phyloP scores from a whole-genome alignment of 1,140 invertebrate genomes.

The Aphis craccivora region DNA sequence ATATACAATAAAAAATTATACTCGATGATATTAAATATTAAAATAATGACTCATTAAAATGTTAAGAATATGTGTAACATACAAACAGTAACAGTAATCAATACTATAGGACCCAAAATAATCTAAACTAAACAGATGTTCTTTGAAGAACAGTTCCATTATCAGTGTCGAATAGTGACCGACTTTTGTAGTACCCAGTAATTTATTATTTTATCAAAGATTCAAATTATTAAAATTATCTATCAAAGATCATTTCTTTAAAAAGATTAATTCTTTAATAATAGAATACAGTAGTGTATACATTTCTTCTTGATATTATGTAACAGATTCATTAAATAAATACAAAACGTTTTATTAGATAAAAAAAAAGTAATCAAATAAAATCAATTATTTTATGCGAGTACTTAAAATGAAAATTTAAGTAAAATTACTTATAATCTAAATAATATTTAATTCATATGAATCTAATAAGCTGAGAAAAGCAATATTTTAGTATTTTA shows the following conservation, averaged over 20 bases:
- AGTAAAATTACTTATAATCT: not conserved
- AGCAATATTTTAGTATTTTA: not conserved
- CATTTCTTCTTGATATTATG: not conserved
- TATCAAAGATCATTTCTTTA: not conserved
- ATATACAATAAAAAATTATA: not conserved
- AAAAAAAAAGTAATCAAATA: not conserved
- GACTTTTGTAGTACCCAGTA: not conserved
- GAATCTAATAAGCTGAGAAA: not conserved
- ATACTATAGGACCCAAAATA: not conserved
- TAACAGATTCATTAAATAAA: not conserved
- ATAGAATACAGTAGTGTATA: not conserved
- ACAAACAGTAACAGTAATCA: not conserved
- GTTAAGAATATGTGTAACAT: not conserved
- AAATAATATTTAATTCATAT: not conserved
- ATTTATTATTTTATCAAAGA: not conserved
- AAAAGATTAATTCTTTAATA: not conserved
- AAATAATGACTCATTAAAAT: not conserved
- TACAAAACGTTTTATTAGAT: not conserved
- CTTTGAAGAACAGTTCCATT: not conserved
- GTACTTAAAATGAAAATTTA: not conserved
- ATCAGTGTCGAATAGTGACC: not conserved
- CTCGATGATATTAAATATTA: not conserved
- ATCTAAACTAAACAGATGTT: slow-evolving; percentile 17
- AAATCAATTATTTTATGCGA: not conserved
- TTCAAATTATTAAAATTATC: not conserved